Base-by-base conservation (phyloP, 2,888 invertebrate species). In the Philereme vetulata region DNA sequence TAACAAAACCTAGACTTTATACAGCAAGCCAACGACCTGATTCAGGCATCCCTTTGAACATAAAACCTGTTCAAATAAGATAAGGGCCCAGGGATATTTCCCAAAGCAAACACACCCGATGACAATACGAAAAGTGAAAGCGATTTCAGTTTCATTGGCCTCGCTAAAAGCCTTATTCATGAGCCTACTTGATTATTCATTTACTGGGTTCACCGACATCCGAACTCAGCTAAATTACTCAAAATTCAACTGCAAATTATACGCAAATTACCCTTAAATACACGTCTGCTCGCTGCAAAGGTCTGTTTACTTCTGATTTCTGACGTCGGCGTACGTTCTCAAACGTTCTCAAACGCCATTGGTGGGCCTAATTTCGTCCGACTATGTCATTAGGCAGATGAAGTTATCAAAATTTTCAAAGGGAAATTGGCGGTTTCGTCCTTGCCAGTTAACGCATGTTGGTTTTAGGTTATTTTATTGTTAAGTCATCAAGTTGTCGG, bases 361-460 rank as follows among this genome's bases (percentile, higher is more conserved):
- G 85, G 83, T 80, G 78, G 82, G 76, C 80, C 75, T 75, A 81
- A 83, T 82, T 78, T 66, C 72, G 70, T 68, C 59, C 38, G 67
- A 71, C 77, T 74, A 82, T 84, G 80, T 90, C 72, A 89, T 90
- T 91, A 90, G 65, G 62, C 76, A 80, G 85, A 90, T 90, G 85
- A 85, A 90, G 90, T 85, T 86, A 89, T 90, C 85, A 86, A 84
- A 82, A 78, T 82, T 75, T 79, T 77, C 78, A 78, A 82, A 81
- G 75, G 75, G 76, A 73, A 88, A 88, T 88, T 86, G 81, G 72
- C 64, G 82, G 82, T 58, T 54, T n/a, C 8, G 60, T 77, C 79
- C 84, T 80, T 86, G 82, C 78, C 81, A 84, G 60, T 80, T 83
- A 79, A 70, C 46, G 68, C 60, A 67, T 89, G 83, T 89, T 89